Conservation (phyloP, 1,140 invertebrate genomes). For the Pseudomyrmex sp. region DNA sequence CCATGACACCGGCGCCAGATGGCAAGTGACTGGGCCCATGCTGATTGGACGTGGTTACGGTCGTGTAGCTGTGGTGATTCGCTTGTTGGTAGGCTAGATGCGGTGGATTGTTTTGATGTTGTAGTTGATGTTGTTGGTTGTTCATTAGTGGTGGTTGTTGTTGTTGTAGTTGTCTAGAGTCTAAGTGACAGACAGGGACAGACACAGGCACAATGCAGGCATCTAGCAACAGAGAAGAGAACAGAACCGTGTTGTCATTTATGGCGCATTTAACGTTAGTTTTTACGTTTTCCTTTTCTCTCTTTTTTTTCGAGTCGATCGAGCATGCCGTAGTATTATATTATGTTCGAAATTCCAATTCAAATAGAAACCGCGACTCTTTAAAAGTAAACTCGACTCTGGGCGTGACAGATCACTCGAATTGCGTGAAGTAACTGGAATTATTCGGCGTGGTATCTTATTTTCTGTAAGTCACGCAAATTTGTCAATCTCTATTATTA, state of each 20-base stretch:
- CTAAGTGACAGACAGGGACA: constrained; percentile 86
- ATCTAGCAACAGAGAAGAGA: constrained; percentile 87
- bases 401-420: background rate
- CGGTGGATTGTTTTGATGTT: constrained; percentile 86
- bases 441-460: constrained; percentile 20
- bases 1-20: constrained; percentile 79
- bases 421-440: background rate
- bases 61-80: constrained; percentile 86
- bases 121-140: constrained; percentile 84
- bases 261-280: constrained; percentile 80
- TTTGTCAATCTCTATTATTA: constrained; percentile 13
- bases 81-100: constrained; percentile 86
- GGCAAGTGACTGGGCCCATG: constrained; percentile 79
- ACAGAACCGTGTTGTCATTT: constrained; percentile 86
- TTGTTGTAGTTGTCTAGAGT: constrained; percentile 86
- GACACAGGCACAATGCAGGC: constrained; percentile 87
- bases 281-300: constrained; percentile 42
- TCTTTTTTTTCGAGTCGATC: constrained; percentile 48
- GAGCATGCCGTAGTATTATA: constrained; percentile 54
- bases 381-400: background rate
- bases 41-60: constrained; percentile 84
- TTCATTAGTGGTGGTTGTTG: constrained; percentile 82
- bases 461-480: constrained; percentile 25
- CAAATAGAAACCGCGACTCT: background rate
- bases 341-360: background rate